Evolutionary conservation across 2,113 vertebrate genomes (phyloP).

Genomic region (Trichechus manatus): DNA sequence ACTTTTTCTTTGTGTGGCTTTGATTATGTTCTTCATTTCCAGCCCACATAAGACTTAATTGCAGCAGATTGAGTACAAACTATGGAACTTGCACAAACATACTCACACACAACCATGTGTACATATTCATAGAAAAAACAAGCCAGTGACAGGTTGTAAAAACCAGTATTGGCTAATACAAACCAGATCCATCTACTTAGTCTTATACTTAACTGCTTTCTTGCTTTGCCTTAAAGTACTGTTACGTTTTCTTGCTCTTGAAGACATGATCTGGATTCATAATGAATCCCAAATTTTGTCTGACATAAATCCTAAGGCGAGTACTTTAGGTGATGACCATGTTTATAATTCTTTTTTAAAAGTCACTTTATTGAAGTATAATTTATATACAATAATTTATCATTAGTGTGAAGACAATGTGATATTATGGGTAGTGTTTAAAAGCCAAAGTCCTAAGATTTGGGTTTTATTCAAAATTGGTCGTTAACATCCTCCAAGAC

Average conservation of each 20-base stretch:
- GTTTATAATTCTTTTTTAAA: not conserved
- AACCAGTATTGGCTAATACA: slow-evolving; percentile 69
- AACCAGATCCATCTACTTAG: slow-evolving; percentile 32
- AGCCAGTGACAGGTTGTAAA: slow-evolving; percentile 67
- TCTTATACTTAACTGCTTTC: not conserved
- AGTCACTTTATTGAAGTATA: not conserved
- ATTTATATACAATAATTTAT: slow-evolving; percentile 8
- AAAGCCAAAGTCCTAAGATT: slow-evolving; percentile 13
- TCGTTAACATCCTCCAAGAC: slow-evolving; percentile 11
- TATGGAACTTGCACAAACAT: slow-evolving; percentile 11
- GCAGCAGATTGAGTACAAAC: slow-evolving; percentile 25
- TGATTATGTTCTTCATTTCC: slow-evolving; percentile 69
- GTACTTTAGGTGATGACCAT: not conserved
- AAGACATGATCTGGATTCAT: slow-evolving; percentile 16
- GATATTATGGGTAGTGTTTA: slow-evolving; percentile 10
- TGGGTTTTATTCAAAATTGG: not conserved
- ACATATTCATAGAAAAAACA: slow-evolving; percentile 56
- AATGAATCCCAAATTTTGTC: slow-evolving; percentile 57
- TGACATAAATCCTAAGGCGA: not conserved
- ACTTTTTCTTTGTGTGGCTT: slow-evolving; percentile 31
- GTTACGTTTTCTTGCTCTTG: slow-evolving; percentile 63
- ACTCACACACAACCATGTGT: not conserved
- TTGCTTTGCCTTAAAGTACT: slow-evolving; percentile 2
- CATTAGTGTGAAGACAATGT: not conserved
- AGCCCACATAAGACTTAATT: slow-evolving; percentile 5